Percentiles rank a stretch among this genome's conserved stretches.
These are phyloP conservation scores for Lasius fuliginosus DNA, from an alignment of 2,888 invertebrate species.

Conservation along the genomic window DNA sequence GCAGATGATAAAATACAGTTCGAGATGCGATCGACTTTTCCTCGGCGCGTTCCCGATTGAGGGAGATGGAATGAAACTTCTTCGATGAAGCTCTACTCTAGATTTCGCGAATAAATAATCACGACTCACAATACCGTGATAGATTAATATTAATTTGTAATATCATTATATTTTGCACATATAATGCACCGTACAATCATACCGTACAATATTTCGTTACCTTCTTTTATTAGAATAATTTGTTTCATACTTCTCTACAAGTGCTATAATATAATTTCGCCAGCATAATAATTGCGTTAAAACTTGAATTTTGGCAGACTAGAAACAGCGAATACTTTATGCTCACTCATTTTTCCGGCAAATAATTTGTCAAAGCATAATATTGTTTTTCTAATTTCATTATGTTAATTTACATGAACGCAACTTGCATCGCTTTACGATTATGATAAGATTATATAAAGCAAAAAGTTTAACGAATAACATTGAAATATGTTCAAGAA, in stretches of 20 bases:
- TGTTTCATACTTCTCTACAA: slow-evolving; percentile 5
- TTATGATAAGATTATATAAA: slow-evolving; percentile 22
- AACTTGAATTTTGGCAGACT: background rate
- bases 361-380: slow-evolving; percentile 25
- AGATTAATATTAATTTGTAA: background rate
- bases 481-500: background rate
- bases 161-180: background rate
- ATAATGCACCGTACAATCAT: too few species aligned
- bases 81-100: background rate
- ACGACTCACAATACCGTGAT: background rate
- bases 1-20: slow-evolving; percentile 30
- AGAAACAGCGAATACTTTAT: slow-evolving; percentile 7
- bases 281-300: background rate
- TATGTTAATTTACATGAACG: background rate
- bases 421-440: background rate
- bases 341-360: slow-evolving; percentile 16
- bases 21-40: slow-evolving; percentile 21
- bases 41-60: background rate
- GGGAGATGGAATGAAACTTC: background rate
- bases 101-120: background rate
- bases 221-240: background rate
- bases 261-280: background rate
- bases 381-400: slow-evolving; percentile 1
- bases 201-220: background rate
- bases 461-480: background rate